Percentiles rank a stretch among this genome's conserved stretches.
These are phyloP conservation scores for Leptinotarsa lineolata DNA, from an alignment of 1,140 invertebrate species.

Conservation along the genomic window DNA sequence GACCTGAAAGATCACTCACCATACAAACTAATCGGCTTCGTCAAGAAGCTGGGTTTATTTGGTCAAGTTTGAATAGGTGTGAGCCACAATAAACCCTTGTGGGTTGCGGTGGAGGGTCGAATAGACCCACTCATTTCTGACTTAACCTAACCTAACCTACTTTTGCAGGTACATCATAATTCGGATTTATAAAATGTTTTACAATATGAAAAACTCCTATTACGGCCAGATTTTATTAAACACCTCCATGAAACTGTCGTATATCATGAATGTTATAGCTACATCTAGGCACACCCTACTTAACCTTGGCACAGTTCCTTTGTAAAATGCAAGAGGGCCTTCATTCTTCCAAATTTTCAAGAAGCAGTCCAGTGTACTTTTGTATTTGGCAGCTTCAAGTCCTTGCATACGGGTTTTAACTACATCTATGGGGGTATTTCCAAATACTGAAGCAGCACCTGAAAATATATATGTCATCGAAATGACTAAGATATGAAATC, in stretches of 20 bases:
- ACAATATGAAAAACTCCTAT: neutral
- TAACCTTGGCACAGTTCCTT: conserved; percentile 95
- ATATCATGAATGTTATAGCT: conserved; percentile 98
- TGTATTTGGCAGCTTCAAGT: conserved; percentile 94
- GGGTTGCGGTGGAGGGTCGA: too few relatives aligned
- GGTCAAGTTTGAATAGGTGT: too few relatives aligned
- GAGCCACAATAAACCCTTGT: too few relatives aligned
- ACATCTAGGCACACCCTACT: conserved; percentile 97
- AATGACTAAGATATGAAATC: too few relatives aligned
- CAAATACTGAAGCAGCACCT: conserved; percentile 95
- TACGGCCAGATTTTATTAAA: conserved; percentile 84
- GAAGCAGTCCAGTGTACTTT: conserved; percentile 91
- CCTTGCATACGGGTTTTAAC: conserved; percentile 99
- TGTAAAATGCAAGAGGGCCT: conserved; percentile 95
- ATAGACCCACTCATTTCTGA: too few relatives aligned
- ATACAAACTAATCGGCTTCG: too few relatives aligned
- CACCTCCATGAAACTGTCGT: conserved; percentile 92
- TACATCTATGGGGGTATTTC: conserved; percentile 97
- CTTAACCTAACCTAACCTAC: too few relatives aligned
- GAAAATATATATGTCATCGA: conserved; percentile 16
- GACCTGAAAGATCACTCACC: too few relatives aligned
- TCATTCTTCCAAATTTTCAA: conserved; percentile 90
- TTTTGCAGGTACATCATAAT: too few relatives aligned
- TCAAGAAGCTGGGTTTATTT: too few relatives aligned
- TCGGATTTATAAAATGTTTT: too few relatives aligned